Conservation (phyloP, 1,140 invertebrate species). For the Dufourea novaeangliae region DNA sequence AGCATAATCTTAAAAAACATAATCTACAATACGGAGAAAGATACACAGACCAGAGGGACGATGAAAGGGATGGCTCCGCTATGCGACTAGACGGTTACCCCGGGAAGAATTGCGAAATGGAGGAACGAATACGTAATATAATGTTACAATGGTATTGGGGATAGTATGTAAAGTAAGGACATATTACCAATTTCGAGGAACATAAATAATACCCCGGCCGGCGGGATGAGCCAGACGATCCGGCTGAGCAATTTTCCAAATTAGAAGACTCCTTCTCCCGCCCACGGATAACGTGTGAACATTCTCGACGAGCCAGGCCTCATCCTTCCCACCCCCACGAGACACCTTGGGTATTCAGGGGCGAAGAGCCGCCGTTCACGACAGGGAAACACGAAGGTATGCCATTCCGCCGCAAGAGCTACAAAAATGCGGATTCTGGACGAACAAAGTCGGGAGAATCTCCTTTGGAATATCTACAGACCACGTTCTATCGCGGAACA, state of each 20-base stretch:
- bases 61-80: constrained; percentile 2
- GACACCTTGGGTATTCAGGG: constrained; percentile 25
- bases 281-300: constrained; percentile 43
- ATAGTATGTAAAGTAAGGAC: constrained; percentile 46
- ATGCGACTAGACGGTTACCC: background rate
- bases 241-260: constrained; percentile 48
- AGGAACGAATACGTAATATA: constrained; percentile 51
- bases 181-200: constrained; percentile 52
- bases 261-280: constrained; percentile 43
- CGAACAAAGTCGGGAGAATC: background rate
- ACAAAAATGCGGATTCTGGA: constrained; percentile 18
- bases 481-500: background rate
- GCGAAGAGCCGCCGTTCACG: background rate
- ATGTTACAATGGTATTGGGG: constrained; percentile 43
- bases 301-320: constrained; percentile 38
- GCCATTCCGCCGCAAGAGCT: background rate
- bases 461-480: background rate
- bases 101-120: constrained; percentile 16
- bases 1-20: background rate
- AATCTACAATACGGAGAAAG: background rate
- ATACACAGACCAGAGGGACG: background rate
- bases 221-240: constrained; percentile 29
- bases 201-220: constrained; percentile 44
- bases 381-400: constrained; percentile 19
- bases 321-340: background rate